Evolutionary conservation across 2,113 vertebrate genomes (phyloP), one percentile per base, ranked within the genome.

Genomic region (Eulemur rufifrons): DNA sequence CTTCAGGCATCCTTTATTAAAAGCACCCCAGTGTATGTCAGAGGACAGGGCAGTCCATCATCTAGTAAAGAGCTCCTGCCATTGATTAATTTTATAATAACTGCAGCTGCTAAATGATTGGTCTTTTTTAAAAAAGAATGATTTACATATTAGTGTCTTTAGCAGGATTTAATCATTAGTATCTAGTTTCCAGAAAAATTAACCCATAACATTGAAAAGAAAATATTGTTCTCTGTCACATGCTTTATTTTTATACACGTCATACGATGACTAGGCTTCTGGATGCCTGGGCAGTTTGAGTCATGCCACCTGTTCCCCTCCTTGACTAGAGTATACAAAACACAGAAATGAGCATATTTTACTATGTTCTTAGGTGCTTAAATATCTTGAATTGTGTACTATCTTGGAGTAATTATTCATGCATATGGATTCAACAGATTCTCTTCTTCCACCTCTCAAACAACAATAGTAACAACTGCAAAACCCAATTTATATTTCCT

Each of bases 41-140:
- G 45, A 93, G 85, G 77, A 91, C 32, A 27, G 29, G 25, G 23
- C 34, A 74, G 71, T 42, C 95, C 2, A 0, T 86, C 94, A 90
- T 88, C 59, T 68, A 78, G 95, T 89, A 74, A 95, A 96, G 69
- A 83, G 59, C 90, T 73, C 45, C 84, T 88, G 76, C 89, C 76
- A 94, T 82, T 95, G n/a, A 95, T 86, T 63, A 37, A 86, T 93
- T 77, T 64, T 91, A 64, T 37, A 81, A 92, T 74, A 97, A 81
- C 50, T 88, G 23, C 77, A 94, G 18, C 61, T 97, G 12, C 78
- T 64, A 89, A 3, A 45, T 94, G 29, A 13, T 95, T 88, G 71
- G 0, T 73, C 34, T 86, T 61, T 97, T 93, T 39, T 85, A 86
- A 45, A 47, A 71, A 82, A 45, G 18, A 89, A 83, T 87, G 66